Base-by-base conservation (phyloP, 2,888 invertebrate species). In the Spialia ferax region DNA sequence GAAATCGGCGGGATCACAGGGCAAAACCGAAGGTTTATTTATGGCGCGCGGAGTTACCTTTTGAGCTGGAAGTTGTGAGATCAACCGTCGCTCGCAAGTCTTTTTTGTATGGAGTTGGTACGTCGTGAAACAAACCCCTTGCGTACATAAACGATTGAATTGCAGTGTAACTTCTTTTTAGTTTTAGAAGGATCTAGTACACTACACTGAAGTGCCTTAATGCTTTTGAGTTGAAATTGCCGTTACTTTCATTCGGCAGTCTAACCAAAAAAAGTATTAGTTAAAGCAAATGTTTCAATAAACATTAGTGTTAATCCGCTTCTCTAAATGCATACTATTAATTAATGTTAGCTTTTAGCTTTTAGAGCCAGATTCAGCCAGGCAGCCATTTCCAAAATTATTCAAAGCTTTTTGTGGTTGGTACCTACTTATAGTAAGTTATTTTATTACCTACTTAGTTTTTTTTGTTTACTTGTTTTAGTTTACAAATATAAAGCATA, bases 11-110 rank as follows among this genome's bases (percentile, higher is more conserved):
- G 80, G 84, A 87, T 87, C 88, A 88, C 83, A 73, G 73, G 77
- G 89, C 89, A 89, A 92, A 93, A 92, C 93, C 91, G 88, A 93
- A 91, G 90, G 91, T 88, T 92, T 93, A 93, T 93, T 93, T 93
- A 93, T 93, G 89, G 88, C 82, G 79, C 78, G 79, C 81, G 79
- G 84, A 91, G 89, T 87, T 89, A 87, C 91, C 87, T 91, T 89
- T 80, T 81, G 82, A 86, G 86, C 86, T 83, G 77, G 86, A 93
- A 91, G 87, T 91, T 92, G 73, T 85, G 85, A 87, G 88, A 87
- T 45, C 42, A 38, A 54, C 59, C 63, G 61, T 2, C 18, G 45
- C 32, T 63, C 54, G 29, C 52, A 63, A 62, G 52, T 63, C 23
- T 69, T 63, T 63, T 63, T 63, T 69, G 63, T 69, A 63, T 54